These are phyloP conservation scores for Plusia festucae DNA, from an alignment of 2,888 invertebrate genomes.

Conservation along the genomic window DNA sequence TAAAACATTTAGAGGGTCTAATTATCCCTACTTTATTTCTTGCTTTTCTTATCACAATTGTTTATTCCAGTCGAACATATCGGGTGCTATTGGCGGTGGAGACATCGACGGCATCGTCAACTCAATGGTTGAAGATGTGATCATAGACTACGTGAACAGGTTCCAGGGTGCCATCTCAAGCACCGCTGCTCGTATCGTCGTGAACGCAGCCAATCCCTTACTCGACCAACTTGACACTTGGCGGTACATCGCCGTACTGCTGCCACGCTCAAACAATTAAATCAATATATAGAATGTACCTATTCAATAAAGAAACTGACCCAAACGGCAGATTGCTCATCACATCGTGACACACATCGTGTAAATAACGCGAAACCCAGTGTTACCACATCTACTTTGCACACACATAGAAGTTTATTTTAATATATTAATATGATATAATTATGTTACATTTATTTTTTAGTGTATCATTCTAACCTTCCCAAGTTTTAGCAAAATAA, in stretches of 20 bases:
- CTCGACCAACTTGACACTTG: constrained; percentile 79
- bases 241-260: constrained; percentile 71
- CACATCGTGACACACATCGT: not conserved
- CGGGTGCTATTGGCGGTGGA: constrained; percentile 84
- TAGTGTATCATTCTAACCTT: not conserved
- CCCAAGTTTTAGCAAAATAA: not conserved
- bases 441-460: not conserved
- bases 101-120: constrained; percentile 82
- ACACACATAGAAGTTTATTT: not conserved
- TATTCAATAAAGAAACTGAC: constrained; percentile 21
- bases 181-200: constrained; percentile 41
- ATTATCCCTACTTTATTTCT: too few relatives aligned
- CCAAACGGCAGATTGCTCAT: too few relatives aligned
- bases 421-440: not conserved
- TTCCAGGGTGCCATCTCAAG: constrained; percentile 76
- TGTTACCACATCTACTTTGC: not conserved
- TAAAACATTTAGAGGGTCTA: too few relatives aligned
- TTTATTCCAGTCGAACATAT: constrained; percentile 74
- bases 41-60: too few relatives aligned
- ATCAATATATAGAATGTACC: too few relatives aligned
- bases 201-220: constrained; percentile 69
- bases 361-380: not conserved
- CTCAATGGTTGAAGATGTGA: constrained; percentile 77
- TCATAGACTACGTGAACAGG: constrained; percentile 77
- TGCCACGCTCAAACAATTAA: constrained; percentile 54